Evolutionary conservation across 2,113 vertebrate genomes (phyloP).

Genomic region (Sphaerodactylus townsendi): DNA sequence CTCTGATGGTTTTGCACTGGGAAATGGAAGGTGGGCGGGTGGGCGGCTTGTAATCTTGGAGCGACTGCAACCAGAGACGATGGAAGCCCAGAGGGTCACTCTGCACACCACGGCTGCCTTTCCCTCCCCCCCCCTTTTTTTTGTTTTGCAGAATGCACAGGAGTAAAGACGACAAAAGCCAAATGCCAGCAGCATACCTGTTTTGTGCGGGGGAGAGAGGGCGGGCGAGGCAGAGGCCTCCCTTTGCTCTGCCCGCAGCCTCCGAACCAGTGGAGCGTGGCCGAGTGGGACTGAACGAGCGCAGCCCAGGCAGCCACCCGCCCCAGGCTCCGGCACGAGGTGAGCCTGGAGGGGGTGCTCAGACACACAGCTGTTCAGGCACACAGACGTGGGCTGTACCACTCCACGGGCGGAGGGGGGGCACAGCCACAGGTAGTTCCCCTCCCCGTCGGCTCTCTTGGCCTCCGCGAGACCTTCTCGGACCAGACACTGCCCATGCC

Average conservation of each 20-base stretch:
- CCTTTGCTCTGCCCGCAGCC: not conserved
- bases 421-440: conserved; percentile 32
- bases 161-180: not conserved
- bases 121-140: no score
- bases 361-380: conserved; percentile 15
- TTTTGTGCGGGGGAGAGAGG: not conserved
- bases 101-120: not conserved
- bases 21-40: not conserved
- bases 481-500: no score
- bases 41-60: not conserved
- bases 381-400: conserved; percentile 26
- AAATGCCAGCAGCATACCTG: not conserved
- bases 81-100: not conserved
- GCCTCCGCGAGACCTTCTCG: not conserved
- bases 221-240: not conserved
- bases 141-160: not conserved
- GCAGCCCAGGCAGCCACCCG: not conserved
- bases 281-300: not conserved
- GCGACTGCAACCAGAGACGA: not conserved
- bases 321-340: conserved; percentile 8
- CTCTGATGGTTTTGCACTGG: not conserved
- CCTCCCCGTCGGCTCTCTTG: not conserved
- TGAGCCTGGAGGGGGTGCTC: conserved; percentile 11
- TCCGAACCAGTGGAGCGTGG: not conserved
- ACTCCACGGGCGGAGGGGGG: conserved; percentile 12